phyloP scores from a whole-genome alignment of 2,797 vertebrate species.

The Gallinago stenura region DNA sequence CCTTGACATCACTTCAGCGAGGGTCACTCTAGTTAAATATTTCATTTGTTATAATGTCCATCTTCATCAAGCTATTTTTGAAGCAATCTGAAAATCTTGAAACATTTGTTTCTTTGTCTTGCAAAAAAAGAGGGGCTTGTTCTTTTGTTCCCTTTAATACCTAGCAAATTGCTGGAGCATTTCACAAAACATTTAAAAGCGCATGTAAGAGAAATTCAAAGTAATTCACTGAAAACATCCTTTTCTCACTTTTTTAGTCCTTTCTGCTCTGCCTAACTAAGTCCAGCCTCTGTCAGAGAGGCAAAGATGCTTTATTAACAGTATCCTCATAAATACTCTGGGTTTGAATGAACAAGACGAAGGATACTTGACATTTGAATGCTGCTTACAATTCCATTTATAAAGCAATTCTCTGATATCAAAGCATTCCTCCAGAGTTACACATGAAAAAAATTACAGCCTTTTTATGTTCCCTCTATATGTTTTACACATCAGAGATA shows the following conservation, averaged over 20 bases:
- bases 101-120: constrained; percentile 57
- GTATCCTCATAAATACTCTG: constrained; percentile 30
- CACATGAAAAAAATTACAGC: background rate
- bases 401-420: constrained; percentile 18
- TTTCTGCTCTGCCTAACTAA: background rate
- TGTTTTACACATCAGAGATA: background rate
- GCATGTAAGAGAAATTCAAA: constrained; percentile 4
- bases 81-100: constrained; percentile 43
- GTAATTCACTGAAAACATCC: constrained; percentile 18
- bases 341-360: background rate
- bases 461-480: background rate
- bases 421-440: constrained; percentile 7
- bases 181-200: constrained; percentile 23
- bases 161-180: constrained; percentile 43
- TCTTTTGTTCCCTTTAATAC: constrained; percentile 47
- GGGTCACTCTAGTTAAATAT: constrained; percentile 65
- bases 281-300: background rate
- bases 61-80: constrained; percentile 63
- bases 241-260: constrained; percentile 13
- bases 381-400: constrained; percentile 24
- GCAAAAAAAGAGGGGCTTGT: background rate
- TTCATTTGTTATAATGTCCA: constrained; percentile 55
- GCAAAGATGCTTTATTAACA: constrained; percentile 17
- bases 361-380: constrained; percentile 45
- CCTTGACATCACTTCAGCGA: constrained; percentile 55